Base-by-base conservation (phyloP, 1,140 invertebrate species). In the Monomorium pharaonis region DNA sequence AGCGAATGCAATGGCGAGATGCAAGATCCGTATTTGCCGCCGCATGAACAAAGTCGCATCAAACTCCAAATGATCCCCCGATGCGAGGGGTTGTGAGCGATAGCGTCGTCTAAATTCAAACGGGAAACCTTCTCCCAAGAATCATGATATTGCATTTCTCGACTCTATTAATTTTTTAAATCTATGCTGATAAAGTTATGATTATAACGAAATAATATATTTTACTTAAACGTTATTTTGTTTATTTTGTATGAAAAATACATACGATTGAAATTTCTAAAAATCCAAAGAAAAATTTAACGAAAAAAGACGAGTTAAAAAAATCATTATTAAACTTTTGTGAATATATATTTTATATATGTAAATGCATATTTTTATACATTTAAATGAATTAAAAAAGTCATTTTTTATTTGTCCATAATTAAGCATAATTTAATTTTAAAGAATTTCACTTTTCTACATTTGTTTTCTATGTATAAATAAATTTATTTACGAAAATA, bases 1-100 rank as follows among this genome's bases (percentile, higher is more conserved):
- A 88, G 84, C 62, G 78, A 87, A 62, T 88, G 42, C 77, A 33
- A 84, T 58, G 12, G 49, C 58, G 63, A 37, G 62, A 42, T 49
- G 30, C 47, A 33, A 62, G 51, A 87, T 87, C 69, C 49, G 42
- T 58, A 85, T 80, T 80, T 58, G 49, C 16, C 33, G 62, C 42
- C 33, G 18, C 37, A 30, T 24, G 10, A 30, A 24, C 27, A 74
- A 69, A 69, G 62, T 81, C 4, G 10, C n/a, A 49, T 74, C 16
- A 21, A 63, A 60, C 16, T 72, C 63, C 24, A 60, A 27, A 42
- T 6, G 47, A 12, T 44, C 2, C 1, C 27, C 33, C 44, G 21
- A 44, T 0, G 9, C 16, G 6, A 51, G 12, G 1, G 18, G 18
- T 30, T 21, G 62, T 21, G 37, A 70, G 56, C 12, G 27, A 72